A percentile compares a stretch with the other conserved stretches of the same genome.
Conservation (phyloP, 2,888 invertebrate species). For the Ormyrus labotus region DNA sequence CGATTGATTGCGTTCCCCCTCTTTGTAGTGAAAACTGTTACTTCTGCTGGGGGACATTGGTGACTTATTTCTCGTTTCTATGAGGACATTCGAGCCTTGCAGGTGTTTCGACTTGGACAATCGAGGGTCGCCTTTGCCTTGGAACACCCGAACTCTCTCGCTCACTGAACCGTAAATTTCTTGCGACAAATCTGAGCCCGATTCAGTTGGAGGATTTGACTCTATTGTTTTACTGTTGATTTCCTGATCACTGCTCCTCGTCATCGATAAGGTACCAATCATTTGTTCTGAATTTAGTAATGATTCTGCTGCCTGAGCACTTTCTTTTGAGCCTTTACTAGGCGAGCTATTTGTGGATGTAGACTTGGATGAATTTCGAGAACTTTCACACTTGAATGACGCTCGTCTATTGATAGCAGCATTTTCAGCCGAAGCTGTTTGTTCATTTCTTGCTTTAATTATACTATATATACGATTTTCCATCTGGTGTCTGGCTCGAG, state of each 20-base stretch:
- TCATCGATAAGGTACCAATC: conserved; percentile 59
- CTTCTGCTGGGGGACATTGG: conserved; percentile 62
- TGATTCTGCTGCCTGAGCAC: conserved; percentile 55
- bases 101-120: conserved; percentile 52
- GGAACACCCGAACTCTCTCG: conserved; percentile 60
- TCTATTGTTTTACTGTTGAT: conserved; percentile 5
- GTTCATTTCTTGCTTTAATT: conserved; percentile 61
- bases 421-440: conserved; percentile 29
- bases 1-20: conserved; percentile 60
- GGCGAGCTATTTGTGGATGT: conserved; percentile 59
- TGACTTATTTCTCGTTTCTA: conserved; percentile 61
- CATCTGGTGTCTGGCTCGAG: conserved; percentile 43
- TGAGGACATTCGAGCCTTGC: conserved; percentile 44
- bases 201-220: conserved; percentile 29
- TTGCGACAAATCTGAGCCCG: conserved; percentile 35
- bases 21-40: conserved; percentile 67
- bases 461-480: conserved; percentile 57
- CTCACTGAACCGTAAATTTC: conserved; percentile 61
- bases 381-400: conserved; percentile 64
- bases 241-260: conserved; percentile 5
- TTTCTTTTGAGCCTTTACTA: conserved; percentile 70
- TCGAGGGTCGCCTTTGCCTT: conserved; percentile 60
- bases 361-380: conserved; percentile 42
- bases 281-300: conserved; percentile 61
- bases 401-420: conserved; percentile 59